Evolutionary conservation across 2,797 vertebrate species (phyloP), one percentile per base, ranked within the genome.

Genomic region (Sebastiscus tertius): DNA sequence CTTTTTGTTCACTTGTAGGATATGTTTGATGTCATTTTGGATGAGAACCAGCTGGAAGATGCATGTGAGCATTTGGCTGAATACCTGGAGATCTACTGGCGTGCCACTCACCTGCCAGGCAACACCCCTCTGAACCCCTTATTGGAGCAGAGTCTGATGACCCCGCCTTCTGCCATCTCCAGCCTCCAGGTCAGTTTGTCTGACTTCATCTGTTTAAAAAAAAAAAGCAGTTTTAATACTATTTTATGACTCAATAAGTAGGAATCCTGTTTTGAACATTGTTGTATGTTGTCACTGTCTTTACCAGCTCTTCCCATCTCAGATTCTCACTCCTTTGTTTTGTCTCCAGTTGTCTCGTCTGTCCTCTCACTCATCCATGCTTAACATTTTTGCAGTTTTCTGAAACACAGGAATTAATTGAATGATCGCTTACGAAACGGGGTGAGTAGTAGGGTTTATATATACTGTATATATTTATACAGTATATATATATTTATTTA

Each of bases 31-130:
- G 97, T 99, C 83, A 99, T 99, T 93, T 93, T 99, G 95, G 98
- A 99, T 49, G 98, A 99, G 90, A 99, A 99, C 96, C 98, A 99
- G 90, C 93, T 99, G 77, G 98, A 99, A 66, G 98, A 99, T 0
- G 97, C 98, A 56, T 99, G 98, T 5, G 98, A 99, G 84, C 98
- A 99, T 88, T 91, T 99, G 90, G 95, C 98, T 0, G 98, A 99
- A 77, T 99, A 98, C 93, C 92, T 99, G 84, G 98, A 99, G 87
- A 96, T 98, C 60, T 99, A 99, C 92, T 99, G 98, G 98, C 94
- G 97, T 1, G 98, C 98, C 86, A 98, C 98, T 1, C 98, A 99
- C 89, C 96, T 98, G 75, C 97, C 98, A 0, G 95, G 94, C 71
- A 94, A 93, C 80, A 88, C 93, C 64, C 93, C 95, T 24, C 93